Conservation (phyloP, 2,888 invertebrate species). For the Octonoba sinensis region DNA sequence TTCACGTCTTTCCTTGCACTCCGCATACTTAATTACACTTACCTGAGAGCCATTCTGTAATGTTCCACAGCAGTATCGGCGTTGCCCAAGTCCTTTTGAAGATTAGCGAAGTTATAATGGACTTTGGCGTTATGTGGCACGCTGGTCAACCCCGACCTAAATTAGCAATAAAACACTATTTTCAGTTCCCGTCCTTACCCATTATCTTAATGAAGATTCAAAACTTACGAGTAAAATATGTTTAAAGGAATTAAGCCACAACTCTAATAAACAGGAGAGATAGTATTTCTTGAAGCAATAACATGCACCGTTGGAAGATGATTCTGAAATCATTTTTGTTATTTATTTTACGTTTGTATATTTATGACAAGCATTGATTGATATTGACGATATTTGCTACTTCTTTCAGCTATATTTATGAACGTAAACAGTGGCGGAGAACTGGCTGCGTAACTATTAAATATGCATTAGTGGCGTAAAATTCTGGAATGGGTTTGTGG, state of each 20-base stretch:
- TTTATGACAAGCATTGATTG: no score
- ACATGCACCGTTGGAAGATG: conserved; percentile 28
- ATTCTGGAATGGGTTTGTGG: no score
- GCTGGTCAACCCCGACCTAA: conserved; percentile 81
- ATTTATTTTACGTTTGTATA: no score
- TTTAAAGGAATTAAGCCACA: conserved; percentile 33
- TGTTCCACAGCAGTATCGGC: conserved; percentile 82
- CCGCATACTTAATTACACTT: conserved; percentile 49
- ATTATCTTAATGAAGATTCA: conserved; percentile 59
- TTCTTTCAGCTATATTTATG: no score
- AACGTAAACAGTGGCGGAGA: no score
- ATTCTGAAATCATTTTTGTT: not conserved
- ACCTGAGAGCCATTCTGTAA: conserved; percentile 85
- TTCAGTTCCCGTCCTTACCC: conserved; percentile 39
- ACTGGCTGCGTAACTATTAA: no score
- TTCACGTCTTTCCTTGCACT: conserved; percentile 4
- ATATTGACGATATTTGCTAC: no score
- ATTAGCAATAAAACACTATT: conserved; percentile 61
- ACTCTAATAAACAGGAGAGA: conserved; percentile 29
- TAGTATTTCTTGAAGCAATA: conserved; percentile 45
- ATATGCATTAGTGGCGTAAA: no score
- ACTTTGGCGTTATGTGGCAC: conserved; percentile 89
- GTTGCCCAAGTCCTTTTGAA: conserved; percentile 82
- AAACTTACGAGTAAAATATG: conserved; percentile 43
- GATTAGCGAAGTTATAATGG: conserved; percentile 91